Evolutionary conservation across 1,140 invertebrate genomes (phyloP), one percentile per base, ranked within the genome.

Genomic region (Pararge aegeria): DNA sequence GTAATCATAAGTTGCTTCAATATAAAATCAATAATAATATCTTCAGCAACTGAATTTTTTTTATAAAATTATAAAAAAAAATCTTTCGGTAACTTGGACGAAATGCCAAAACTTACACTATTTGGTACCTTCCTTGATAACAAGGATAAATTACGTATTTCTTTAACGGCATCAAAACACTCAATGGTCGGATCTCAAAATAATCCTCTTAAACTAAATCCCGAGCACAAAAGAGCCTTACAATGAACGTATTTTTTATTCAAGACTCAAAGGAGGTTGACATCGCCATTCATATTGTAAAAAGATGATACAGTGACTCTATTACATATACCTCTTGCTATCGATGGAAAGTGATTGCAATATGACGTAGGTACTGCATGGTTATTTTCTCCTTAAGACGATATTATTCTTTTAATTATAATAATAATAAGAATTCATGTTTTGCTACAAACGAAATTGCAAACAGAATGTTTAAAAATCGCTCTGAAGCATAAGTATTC

Each of bases 131-230:
- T 34, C 4, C 3, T 34, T 12, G 30, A 10, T 7, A 7, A 12
- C 30, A 34, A 34, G 30, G n/a, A 34, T 34, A 34, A 12, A 34
- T 34, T 7, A 34, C 30, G 30, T 34, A 34, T 34, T 34, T 34
- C 30, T 21, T 37, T 49, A 55, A 57, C n/a, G 44, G 38, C 44
- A 54, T 40, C 37, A 10, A 49, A 48, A 42, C n/a, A 49, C 42
- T 56, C 27, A 56, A 56, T 20, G 13, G 29, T 16, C 19, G 55
- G 42, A 37, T 49, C 46, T 55, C 29, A 13, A 51, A 48, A 66
- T 76, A 77, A 79, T 73, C 72, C 68, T 73, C 74, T 72, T 75
- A 77, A 64, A 64, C 61, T 68, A 77, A 73, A 66, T 63, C 68
- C 61, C 16, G 29, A 46, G 34, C 48, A 78, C 68, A 78, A 73